Evolutionary conservation across 2,113 vertebrate genomes (phyloP), one percentile per base, ranked within the genome.

Genomic region (Tonatia bakeri): DNA sequence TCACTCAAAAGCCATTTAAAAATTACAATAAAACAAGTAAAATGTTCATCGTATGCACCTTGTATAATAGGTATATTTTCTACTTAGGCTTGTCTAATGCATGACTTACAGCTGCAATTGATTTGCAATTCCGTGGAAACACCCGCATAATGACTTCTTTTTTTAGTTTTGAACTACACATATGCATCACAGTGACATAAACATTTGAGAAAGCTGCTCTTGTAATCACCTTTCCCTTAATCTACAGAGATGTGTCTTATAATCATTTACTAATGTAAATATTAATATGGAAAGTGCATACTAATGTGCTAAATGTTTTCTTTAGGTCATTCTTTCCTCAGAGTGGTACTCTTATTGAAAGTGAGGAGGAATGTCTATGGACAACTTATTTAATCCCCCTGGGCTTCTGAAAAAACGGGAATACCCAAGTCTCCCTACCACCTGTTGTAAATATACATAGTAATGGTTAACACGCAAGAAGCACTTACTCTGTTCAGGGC

Each of bases 121-220:
- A 97, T 97, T 98, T 97, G 96, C 94, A 94, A 1, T 97, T 97
- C 84, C 97, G 79, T 90, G 96, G 86, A 81, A 97, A 64, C 96
- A 94, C 96, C 47, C 88, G 52, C 91, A 3, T 95, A 98, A 97
- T 67, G 96, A 97, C 96, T 97, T 97, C 97, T 96, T 97, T 97
- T 97, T 98, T 87, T 90, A 88, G 47, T 96, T 69, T 87, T 93
- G 22, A 92, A 65, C 81, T 97, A 47, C 87, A 69, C 90, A 81
- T 89, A 70, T 94, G 59, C 43, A 91, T 90, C 94, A 83, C 69
- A 95, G 20, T 94, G 81, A 91, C 38, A 82, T 76, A 69, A 97
- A 95, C 9, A 5, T 83, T 95, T 86, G 90, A 84, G 82, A 96
- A 96, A 93, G 20, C 65, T 92, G 22, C 54, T 73, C 50, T 90